Evolutionary conservation across 2,888 invertebrate genomes (phyloP).

Genomic region (Eupeodes latifasciatus): DNA sequence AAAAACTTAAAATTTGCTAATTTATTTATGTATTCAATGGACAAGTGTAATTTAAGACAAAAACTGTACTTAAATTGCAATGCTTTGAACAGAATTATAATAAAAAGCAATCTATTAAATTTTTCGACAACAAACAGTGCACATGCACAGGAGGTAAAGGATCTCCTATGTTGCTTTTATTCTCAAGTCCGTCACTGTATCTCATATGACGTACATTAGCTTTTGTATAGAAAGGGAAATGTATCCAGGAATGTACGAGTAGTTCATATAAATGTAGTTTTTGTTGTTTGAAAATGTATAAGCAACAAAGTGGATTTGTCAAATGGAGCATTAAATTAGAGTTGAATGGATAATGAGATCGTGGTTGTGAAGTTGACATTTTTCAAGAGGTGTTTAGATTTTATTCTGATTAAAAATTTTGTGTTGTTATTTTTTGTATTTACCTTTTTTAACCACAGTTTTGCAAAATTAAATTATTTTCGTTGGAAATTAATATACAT

Average conservation of each 20-base stretch:
- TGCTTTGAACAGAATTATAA: too few relatives aligned
- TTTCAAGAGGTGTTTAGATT: slow-evolving; percentile 14
- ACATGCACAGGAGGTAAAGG: too few relatives aligned
- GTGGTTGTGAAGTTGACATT: background rate
- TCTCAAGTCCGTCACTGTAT: background rate
- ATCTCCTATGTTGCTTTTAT: too few relatives aligned
- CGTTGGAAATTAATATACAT: too few relatives aligned
- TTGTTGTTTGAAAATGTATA: background rate
- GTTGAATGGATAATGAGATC: slow-evolving; percentile 35
- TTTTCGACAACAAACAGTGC: too few relatives aligned
- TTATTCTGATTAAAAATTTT: slow-evolving; percentile 20
- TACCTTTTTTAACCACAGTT: background rate
- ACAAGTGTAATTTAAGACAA: too few relatives aligned
- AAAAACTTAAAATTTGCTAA: too few relatives aligned
- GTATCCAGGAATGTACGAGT: background rate
- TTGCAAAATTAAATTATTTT: background rate
- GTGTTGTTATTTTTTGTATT: background rate
- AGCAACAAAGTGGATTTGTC: slow-evolving; percentile 34
- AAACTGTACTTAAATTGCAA: too few relatives aligned
- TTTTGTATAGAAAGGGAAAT: background rate
- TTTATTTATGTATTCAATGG: too few relatives aligned
- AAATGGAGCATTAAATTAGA: slow-evolving; percentile 52
- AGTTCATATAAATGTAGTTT: background rate
- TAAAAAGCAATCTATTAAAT: too few relatives aligned
- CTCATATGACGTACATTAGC: background rate